These are phyloP conservation scores for Cephus nigrinus DNA, from an alignment of 2,888 invertebrate species.

Conservation along the genomic window DNA sequence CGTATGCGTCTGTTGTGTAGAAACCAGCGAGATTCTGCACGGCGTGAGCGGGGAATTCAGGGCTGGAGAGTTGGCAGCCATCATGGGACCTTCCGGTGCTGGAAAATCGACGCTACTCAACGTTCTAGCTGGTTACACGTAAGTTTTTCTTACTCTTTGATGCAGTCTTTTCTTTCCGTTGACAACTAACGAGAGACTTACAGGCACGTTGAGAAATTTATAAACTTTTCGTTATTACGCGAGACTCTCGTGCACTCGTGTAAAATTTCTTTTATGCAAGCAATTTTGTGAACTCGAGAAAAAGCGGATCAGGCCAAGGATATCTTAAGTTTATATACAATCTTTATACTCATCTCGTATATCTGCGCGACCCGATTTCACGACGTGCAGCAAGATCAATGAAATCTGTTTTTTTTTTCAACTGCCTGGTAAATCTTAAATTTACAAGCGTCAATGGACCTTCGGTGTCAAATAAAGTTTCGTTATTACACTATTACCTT, in stretches of 20 bases:
- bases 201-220: background rate
- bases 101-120: slow-evolving; percentile 91
- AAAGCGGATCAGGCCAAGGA: background rate
- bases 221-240: background rate
- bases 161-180: background rate
- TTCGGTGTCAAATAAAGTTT: no score
- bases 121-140: slow-evolving; percentile 91
- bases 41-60: slow-evolving; percentile 70
- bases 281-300: background rate
- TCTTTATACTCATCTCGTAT: background rate
- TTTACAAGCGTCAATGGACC: background rate
- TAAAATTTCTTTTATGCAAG: background rate
- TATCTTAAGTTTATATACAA: background rate
- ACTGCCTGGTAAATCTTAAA: background rate
- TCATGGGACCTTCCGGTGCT: slow-evolving; percentile 78
- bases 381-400: background rate
- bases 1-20: slow-evolving; percentile 63
- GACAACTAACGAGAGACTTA: background rate
- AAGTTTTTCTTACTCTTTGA: slow-evolving; percentile 59
- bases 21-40: slow-evolving; percentile 72
- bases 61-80: slow-evolving; percentile 74
- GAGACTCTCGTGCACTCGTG: background rate
- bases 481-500: no score
- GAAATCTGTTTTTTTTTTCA: background rate
- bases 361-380: background rate